Evolutionary conservation across 2,797 vertebrate genomes (phyloP), one percentile per base, ranked within the genome.

Genomic region (Sebastes itinus): DNA sequence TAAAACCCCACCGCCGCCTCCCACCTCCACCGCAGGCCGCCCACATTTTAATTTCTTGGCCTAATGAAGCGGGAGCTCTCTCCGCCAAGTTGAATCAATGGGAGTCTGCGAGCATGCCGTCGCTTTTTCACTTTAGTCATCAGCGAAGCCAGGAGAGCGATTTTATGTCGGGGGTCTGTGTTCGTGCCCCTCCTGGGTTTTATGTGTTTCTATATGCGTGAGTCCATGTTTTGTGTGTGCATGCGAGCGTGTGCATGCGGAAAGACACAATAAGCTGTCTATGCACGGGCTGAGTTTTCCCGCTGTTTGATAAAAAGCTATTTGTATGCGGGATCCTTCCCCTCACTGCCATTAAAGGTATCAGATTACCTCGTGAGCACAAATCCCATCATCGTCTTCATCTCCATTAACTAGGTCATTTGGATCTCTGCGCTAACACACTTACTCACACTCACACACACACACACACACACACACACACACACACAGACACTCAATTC

Each of bases 1-100:
- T 83, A 80, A 85, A 52, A 86, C 75, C 71, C 74, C 77, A 3
- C 55, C 78, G 18, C 81, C 65, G 33, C 74, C 60, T 82, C 81
- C 87, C 77, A 74, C 76, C 82, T 82, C 78, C 89, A 63, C 85
- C 72, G 18, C 85, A 87, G 84, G 90, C 91, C 80, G 28, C 90
- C 90, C 86, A 87, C 89, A 90, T 96, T 95, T 96, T 95, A 95
- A 96, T 96, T 96, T 96, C 94, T 95, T 95, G 94, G 95, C 93
- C 94, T 96, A 96, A 95, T 96, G 95, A 96, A 95, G 93, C 94
- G 84, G 73, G 83, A 88, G 85, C 84, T 77, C 78, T 79, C 82
- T 81, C 79, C 74, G 70, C 78, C 88, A 91, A 84, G 83, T 87
- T 55, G 84, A 95, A 92, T 94, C 92, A 89, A 90, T 89, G 90